phyloP scores from a whole-genome alignment of 2,797 vertebrate species.

The Pseudomugil gertrudae region DNA sequence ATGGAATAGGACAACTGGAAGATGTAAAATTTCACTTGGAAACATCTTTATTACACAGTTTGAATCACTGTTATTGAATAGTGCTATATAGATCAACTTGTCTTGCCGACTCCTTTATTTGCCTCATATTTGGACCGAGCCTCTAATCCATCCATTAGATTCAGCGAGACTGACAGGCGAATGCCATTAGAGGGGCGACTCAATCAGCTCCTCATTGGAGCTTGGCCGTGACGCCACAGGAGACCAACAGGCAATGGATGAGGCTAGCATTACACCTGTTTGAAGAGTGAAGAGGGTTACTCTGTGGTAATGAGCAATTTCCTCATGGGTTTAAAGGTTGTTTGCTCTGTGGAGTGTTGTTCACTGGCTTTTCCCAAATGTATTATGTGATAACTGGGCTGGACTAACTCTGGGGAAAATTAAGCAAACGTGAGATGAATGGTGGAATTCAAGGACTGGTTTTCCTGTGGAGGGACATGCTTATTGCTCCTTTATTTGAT shows the following conservation, averaged over 20 bases:
- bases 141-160: slow-evolving; percentile 57
- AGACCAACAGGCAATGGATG: slow-evolving; percentile 30
- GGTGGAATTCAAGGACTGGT: slow-evolving; percentile 44
- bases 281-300: slow-evolving; percentile 37
- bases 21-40: slow-evolving; percentile 37
- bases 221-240: slow-evolving; percentile 36
- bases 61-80: too few species aligned
- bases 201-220: slow-evolving; percentile 63
- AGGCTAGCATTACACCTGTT: slow-evolving; percentile 44
- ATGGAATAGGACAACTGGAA: slow-evolving; percentile 36
- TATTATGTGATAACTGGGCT: slow-evolving; percentile 52
- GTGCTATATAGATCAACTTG: too few species aligned
- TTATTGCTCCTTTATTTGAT: slow-evolving; percentile 43
- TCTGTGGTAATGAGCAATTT: slow-evolving; percentile 61
- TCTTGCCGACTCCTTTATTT: slow-evolving; percentile 49
- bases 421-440: slow-evolving; percentile 41
- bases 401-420: slow-evolving; percentile 43
- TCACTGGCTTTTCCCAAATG: slow-evolving; percentile 35
- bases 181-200: slow-evolving; percentile 62
- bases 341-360: slow-evolving; percentile 43
- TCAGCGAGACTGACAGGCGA: slow-evolving; percentile 58
- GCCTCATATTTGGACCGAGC: slow-evolving; percentile 28
- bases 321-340: slow-evolving; percentile 56
- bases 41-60: too few species aligned
- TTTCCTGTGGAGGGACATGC: slow-evolving; percentile 43